Conservation (phyloP, 2,113 vertebrate species). For the Ciconia boyciana region DNA sequence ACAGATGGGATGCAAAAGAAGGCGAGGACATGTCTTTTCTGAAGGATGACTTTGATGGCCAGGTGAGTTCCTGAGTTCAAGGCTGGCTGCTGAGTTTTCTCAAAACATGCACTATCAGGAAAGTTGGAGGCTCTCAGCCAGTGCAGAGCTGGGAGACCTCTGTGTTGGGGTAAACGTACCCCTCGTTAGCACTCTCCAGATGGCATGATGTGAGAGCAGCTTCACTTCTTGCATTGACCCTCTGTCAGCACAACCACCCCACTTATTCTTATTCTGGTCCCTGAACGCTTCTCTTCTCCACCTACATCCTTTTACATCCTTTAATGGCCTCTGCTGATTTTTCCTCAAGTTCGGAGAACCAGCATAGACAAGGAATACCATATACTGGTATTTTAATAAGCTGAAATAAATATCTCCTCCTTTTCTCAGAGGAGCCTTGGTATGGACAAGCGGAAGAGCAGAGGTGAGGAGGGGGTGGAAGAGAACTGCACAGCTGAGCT, state of each 20-base stretch:
- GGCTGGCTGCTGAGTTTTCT: not conserved
- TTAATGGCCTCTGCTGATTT: not conserved
- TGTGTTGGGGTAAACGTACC: not conserved
- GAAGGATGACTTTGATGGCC: slow-evolving; percentile 58
- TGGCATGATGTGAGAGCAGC: not conserved
- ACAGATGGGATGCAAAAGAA: slow-evolving; percentile 75
- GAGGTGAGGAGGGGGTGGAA: slow-evolving; percentile 8
- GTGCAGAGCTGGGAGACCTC: not conserved
- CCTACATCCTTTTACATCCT: not conserved
- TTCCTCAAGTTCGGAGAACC: not conserved
- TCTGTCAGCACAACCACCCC: not conserved
- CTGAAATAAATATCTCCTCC: not conserved
- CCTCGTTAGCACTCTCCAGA: not conserved
- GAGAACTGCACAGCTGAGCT: not conserved
- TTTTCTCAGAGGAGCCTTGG: slow-evolving; percentile 11
- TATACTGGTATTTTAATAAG: not conserved
- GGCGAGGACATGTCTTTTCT: slow-evolving; percentile 46
- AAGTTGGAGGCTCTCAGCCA: not conserved
- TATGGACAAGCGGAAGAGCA: slow-evolving; percentile 18
- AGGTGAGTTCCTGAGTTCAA: slow-evolving; percentile 46
- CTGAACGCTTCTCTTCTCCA: not conserved
- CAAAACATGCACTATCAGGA: not conserved
- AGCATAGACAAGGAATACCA: not conserved
- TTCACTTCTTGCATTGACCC: not conserved
- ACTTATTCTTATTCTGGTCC: not conserved